Percentiles rank a stretch among this genome's conserved stretches.
phyloP scores from a whole-genome alignment of 2,888 invertebrate genomes.

The Pandemis cinnamomeana region DNA sequence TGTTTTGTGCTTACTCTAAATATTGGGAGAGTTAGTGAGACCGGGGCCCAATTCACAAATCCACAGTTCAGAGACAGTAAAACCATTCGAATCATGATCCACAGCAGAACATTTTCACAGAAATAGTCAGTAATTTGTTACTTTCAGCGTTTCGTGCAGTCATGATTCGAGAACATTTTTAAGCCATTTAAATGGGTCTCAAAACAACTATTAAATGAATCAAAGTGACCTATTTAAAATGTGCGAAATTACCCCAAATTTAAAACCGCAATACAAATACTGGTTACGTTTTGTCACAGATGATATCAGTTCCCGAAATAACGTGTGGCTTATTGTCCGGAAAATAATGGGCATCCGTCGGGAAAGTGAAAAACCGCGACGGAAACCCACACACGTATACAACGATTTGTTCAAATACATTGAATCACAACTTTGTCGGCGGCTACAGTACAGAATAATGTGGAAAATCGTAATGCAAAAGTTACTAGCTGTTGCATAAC shows the following conservation, averaged over 20 bases:
- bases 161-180: no score
- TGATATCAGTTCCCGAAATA: conserved; percentile 26
- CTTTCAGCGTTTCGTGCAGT: no score
- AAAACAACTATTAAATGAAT: background rate
- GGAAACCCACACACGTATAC: conserved; percentile 18
- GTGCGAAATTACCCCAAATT: background rate
- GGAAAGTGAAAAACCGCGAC: conserved; percentile 34
- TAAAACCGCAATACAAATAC: conserved; percentile 17
- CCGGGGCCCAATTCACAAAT: background rate
- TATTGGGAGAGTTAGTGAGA: background rate
- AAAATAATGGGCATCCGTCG: conserved; percentile 38
- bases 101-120: no score
- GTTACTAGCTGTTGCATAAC: background rate
- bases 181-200: background rate
- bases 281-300: conserved; percentile 16
- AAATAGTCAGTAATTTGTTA: no score
- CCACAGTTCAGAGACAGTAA: background rate
- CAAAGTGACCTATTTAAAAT: background rate
- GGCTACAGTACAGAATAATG: background rate
- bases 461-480: background rate
- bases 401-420: conserved; percentile 17
- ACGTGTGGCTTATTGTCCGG: conserved; percentile 36
- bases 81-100: no score
- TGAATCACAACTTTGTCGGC: conserved; percentile 4
- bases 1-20: conserved; percentile 10